Evolutionary conservation across 1,140 invertebrate genomes (phyloP), one percentile per base, ranked within the genome.

Genomic region (Pollicipes pollicipes): DNA sequence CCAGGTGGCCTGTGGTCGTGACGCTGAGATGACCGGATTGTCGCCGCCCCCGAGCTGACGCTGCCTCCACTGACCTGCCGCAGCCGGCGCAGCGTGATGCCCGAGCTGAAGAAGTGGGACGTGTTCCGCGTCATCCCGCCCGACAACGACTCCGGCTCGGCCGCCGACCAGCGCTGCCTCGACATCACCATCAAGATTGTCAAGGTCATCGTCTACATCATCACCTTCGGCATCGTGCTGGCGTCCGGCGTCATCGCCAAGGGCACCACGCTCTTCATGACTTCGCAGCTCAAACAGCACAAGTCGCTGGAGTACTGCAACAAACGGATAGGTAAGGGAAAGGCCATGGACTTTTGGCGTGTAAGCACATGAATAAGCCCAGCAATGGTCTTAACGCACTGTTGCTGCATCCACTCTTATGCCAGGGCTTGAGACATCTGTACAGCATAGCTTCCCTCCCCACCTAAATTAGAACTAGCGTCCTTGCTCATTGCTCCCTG

Each of bases 81-180:
- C 82, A 93, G 90, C 77, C 88, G 89, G 79, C 82, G 90, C 74
- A 91, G 89, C 66, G 86, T 91, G 73, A 85, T 85, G 76, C 64
- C 28, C 3, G 91, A 94, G 78, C 93, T 90, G 71, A 94, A 94
- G 88, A 90, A 88, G 86, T 96, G 93, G 93, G 93, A 96, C 84
- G 91, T 95, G 26, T 96, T 96, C 82, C 83, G 91, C 77, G 88
- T 92, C 79, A 88, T 91, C 70, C 92, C 92, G 16, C 87, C 87
- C 71, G 91, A 92, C 79, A 85, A 88, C 76, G 90, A 93, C 79
- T 90, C 89, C 73, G 90, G 90, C 69, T 93, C 90, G 32, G 90
- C 90, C 85, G 90, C 89, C 69, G 90, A 87, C 77, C 90, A 93
- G 79, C 86, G 85, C 78, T 93, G 90, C 79, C 82, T 93, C 73